Conservation (phyloP, 2,113 vertebrate species). For the Apteryx mantelli region DNA sequence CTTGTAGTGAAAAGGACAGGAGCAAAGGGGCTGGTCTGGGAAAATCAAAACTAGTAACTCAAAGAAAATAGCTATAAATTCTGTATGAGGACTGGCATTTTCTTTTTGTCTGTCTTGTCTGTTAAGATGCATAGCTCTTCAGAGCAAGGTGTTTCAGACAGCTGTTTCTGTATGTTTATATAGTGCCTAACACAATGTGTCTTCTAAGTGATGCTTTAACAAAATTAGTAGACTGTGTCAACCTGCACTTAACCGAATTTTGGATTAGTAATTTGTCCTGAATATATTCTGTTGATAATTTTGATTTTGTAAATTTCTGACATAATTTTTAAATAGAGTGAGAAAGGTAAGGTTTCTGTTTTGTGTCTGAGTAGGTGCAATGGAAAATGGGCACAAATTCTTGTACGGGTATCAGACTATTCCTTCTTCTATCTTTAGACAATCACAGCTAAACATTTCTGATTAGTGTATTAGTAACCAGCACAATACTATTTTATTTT, state of each 20-base stretch:
- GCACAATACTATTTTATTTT: neutral
- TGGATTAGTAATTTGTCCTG: neutral
- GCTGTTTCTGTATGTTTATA: neutral
- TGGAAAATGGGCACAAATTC: neutral
- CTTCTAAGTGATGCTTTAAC: neutral
- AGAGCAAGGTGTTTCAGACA: neutral
- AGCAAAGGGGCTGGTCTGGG: accelerated
- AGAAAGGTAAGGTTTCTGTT: neutral
- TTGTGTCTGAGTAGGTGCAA: neutral
- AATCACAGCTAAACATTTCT: neutral
- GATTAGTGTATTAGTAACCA: neutral
- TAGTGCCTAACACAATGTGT: neutral
- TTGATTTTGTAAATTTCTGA: neutral
- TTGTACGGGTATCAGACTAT: accelerated
- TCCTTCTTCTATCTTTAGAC: neutral
- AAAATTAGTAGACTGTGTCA: neutral
- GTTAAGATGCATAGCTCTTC: neutral
- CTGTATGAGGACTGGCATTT: neutral
- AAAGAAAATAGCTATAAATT: neutral
- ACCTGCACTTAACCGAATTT: neutral
- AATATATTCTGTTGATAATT: neutral
- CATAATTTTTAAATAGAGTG: neutral
- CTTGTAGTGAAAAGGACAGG: neutral
- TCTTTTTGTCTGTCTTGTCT: neutral
- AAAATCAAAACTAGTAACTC: neutral